These are phyloP conservation scores for Ailurus styani DNA, from an alignment of 2,113 vertebrate species.

Conservation along the genomic window DNA sequence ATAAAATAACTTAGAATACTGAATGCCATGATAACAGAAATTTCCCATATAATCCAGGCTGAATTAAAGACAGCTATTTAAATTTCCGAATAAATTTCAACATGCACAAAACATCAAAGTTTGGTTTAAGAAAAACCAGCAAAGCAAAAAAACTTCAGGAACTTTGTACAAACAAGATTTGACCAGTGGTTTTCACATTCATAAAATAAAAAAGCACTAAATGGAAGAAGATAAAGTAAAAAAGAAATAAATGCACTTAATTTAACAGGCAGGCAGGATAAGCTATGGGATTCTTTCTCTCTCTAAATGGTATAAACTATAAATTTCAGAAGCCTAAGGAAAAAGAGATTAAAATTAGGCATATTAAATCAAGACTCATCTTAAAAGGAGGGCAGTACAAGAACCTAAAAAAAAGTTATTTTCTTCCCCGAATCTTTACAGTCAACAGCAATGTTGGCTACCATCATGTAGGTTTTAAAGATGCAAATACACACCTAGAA, in stretches of 20 bases:
- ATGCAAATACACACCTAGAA: background rate
- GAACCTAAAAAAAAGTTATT: background rate
- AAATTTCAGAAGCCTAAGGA: background rate
- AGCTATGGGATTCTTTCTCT: background rate
- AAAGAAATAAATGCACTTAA: background rate
- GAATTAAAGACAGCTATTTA: background rate
- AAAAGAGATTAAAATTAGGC: background rate
- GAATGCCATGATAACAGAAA: background rate
- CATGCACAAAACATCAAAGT: background rate
- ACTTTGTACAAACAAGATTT: background rate
- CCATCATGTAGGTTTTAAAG: background rate
- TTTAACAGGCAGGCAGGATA: background rate
- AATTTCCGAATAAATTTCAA: slow-evolving; percentile 13
- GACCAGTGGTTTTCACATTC: background rate
- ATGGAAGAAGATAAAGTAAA: background rate
- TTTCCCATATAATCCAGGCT: background rate
- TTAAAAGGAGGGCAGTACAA: background rate
- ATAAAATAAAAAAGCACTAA: background rate
- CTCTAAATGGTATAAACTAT: background rate
- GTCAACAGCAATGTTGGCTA: background rate
- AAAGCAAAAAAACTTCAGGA: background rate
- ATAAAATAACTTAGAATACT: background rate
- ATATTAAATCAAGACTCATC: background rate
- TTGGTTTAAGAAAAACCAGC: background rate
- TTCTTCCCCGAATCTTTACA: background rate